Percentiles rank a stretch among this genome's conserved stretches.
phyloP scores from a whole-genome alignment of 2,797 vertebrate genomes.

The Poeciliopsis infans region DNA sequence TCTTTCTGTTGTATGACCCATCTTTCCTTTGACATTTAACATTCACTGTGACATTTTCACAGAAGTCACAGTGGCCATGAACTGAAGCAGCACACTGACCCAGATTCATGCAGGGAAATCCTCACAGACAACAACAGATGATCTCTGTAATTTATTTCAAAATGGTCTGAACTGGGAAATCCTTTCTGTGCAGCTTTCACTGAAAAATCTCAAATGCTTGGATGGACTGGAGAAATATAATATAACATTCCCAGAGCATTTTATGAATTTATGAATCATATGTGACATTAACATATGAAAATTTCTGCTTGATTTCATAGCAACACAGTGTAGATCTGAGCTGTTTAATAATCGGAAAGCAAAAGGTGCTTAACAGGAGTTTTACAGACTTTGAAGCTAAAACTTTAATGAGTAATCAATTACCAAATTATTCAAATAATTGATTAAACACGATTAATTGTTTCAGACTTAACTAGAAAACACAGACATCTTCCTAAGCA shows the following conservation, averaged over 20 bases:
- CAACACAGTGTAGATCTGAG: no score
- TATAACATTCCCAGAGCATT: not conserved
- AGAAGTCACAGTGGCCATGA: not conserved
- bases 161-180: not conserved
- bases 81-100: not conserved
- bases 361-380: no score
- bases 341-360: no score
- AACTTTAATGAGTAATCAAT: no score
- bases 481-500: not conserved
- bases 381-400: no score
- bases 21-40: slow-evolving; percentile 2
- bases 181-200: not conserved
- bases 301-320: not conserved
- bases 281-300: no score
- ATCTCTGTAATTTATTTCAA: slow-evolving; percentile 9
- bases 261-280: not conserved
- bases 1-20: not conserved
- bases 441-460: no score
- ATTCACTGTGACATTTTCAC: slow-evolving; percentile 15
- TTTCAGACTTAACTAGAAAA: not conserved
- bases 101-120: not conserved
- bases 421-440: no score
- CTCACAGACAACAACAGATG: slow-evolving; percentile 7
- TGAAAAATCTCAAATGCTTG: not conserved
- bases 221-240: not conserved